Conservation (phyloP, 2,113 vertebrate genomes). For the Chaetodon auriga region DNA sequence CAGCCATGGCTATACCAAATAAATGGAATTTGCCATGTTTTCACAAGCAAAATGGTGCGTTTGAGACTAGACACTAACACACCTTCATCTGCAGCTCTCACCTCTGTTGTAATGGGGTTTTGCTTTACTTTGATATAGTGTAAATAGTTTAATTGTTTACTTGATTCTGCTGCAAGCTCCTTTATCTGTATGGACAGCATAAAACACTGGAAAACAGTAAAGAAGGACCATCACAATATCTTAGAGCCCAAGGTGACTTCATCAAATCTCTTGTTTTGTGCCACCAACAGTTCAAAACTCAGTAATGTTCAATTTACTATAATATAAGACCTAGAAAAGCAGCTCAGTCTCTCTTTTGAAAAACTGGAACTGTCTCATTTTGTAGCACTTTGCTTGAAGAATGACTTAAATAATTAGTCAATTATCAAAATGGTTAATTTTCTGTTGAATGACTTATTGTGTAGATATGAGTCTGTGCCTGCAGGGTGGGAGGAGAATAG, state of each 20-base stretch:
- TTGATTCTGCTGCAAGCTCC: neutral
- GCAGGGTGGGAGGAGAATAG: slow-evolving; percentile 28
- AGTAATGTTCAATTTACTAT: too few relatives aligned
- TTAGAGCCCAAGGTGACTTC: neutral
- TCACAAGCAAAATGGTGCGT: neutral
- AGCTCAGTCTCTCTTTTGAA: neutral
- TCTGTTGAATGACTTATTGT: neutral
- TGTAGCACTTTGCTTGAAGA: too few relatives aligned
- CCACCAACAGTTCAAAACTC: neutral
- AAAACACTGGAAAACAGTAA: neutral
- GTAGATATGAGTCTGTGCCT: slow-evolving; percentile 7
- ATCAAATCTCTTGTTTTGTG: neutral
- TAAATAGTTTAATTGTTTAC: neutral
- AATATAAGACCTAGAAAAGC: neutral
- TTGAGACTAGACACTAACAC: neutral
- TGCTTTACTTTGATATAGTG: neutral
- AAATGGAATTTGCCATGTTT: neutral
- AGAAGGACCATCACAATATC: neutral
- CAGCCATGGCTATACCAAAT: neutral
- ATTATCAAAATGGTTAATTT: neutral
- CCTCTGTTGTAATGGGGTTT: neutral
- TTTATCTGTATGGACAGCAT: neutral
- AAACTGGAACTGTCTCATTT: too few relatives aligned
- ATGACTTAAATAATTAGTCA: too few relatives aligned
- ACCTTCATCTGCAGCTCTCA: neutral